These are phyloP conservation scores for Clepsis dumicolana DNA, from an alignment of 2,888 invertebrate species.

Conservation along the genomic window DNA sequence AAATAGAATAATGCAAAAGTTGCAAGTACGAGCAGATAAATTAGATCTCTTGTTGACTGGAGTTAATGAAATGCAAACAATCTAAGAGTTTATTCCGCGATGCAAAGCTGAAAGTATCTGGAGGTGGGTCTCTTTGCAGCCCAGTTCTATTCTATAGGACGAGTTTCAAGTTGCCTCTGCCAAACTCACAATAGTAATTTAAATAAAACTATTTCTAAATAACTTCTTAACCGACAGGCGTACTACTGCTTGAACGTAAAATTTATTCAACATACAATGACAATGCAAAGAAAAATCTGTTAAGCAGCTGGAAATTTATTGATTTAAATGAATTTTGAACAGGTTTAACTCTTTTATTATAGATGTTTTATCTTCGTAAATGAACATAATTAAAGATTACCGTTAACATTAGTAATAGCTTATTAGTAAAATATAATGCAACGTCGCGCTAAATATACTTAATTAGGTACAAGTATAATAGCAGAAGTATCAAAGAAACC, in stretches of 20 bases:
- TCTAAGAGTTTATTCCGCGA: slow-evolving; percentile 63
- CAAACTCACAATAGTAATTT: neutral
- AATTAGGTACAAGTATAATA: too few relatives aligned
- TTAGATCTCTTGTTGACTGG: slow-evolving; percentile 73
- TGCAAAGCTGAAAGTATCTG: slow-evolving; percentile 61
- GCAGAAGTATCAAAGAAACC: neutral
- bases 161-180: neutral
- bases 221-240: neutral
- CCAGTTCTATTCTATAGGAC: slow-evolving; percentile 29
- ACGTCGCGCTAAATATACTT: too few relatives aligned
- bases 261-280: too few relatives aligned
- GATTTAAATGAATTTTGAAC: too few relatives aligned
- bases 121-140: slow-evolving; percentile 45
- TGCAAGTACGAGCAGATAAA: slow-evolving; percentile 64
- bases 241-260: too few relatives aligned
- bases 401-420: too few relatives aligned
- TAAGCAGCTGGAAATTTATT: too few relatives aligned
- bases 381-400: neutral
- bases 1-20: slow-evolving; percentile 56
- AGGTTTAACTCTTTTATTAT: too few relatives aligned
- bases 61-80: slow-evolving; percentile 79
- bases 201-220: neutral
- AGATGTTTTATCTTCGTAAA: too few relatives aligned
- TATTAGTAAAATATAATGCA: too few relatives aligned
- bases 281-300: too few relatives aligned